Conservation (phyloP, 2,113 vertebrate species). For the Phainopepla nitens region DNA sequence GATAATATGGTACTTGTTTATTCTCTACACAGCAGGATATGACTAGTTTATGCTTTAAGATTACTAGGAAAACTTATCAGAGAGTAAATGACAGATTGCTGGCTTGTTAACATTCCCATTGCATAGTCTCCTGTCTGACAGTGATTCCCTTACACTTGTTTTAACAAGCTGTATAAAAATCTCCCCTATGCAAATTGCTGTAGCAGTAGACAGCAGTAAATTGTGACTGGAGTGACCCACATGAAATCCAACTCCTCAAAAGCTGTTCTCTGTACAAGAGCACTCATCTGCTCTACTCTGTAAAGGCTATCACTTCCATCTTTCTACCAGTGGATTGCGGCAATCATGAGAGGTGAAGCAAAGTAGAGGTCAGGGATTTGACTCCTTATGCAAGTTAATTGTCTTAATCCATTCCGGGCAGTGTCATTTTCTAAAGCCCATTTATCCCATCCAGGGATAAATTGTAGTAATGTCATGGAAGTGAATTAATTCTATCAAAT, state of each 20-base stretch:
- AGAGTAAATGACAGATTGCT: background rate
- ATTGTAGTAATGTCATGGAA: background rate
- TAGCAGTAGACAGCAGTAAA: background rate
- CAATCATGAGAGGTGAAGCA: background rate
- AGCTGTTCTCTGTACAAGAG: background rate
- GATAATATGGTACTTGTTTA: rapidly evolving
- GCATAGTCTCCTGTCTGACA: background rate
- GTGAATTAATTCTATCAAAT: background rate
- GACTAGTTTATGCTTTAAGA: background rate
- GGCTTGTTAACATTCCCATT: background rate
- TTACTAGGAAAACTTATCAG: background rate
- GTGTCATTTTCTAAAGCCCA: background rate
- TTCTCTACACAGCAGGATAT: background rate
- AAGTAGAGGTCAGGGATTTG: conserved; percentile 25
- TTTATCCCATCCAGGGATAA: conserved; percentile 18
- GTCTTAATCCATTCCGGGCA: conserved; percentile 2
- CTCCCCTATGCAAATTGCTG: background rate
- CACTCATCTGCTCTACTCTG: background rate
- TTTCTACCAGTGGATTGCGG: background rate
- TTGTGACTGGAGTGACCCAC: background rate
- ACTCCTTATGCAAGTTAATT: conserved; percentile 27
- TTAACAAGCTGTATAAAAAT: conserved; percentile 18
- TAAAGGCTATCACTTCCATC: background rate
- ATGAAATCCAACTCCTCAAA: background rate
- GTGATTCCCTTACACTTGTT: background rate